Percentiles rank a stretch among this genome's conserved stretches.
These are phyloP conservation scores for Petrocephalus microphthalmus DNA, from an alignment of 2,113 vertebrate genomes.

Conservation along the genomic window DNA sequence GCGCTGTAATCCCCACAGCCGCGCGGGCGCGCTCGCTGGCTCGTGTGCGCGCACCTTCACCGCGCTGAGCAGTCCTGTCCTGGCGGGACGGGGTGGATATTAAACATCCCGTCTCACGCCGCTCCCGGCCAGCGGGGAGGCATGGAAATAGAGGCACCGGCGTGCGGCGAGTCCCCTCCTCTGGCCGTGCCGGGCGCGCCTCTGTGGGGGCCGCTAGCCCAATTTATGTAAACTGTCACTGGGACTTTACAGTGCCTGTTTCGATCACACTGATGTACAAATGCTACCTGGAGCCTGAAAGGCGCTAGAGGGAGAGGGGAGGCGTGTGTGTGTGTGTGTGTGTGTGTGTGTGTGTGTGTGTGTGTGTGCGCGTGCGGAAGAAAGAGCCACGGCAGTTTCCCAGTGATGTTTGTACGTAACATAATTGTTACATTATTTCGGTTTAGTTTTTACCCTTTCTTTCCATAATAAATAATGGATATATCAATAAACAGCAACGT, in stretches of 20 bases:
- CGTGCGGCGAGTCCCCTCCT: conserved; percentile 5
- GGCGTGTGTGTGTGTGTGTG: not conserved
- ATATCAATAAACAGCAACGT: not conserved
- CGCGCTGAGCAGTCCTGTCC: not conserved
- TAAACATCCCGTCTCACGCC: conserved; percentile 14
- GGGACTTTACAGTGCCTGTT: not conserved
- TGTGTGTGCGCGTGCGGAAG: not conserved
- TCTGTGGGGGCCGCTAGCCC: conserved; percentile 18
- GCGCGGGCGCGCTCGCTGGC: too few species aligned
- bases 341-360: not conserved
- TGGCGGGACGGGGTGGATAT: not conserved
- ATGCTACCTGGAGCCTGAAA: conserved; percentile 12
- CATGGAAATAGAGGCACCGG: conserved; percentile 1
- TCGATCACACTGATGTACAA: conserved; percentile 17
- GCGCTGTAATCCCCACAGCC: not conserved
- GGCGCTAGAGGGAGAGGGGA: not conserved
- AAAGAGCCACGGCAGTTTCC: not conserved
- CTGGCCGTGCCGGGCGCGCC: not conserved
- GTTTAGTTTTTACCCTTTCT: not conserved
- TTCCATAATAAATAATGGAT: not conserved
- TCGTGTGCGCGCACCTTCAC: not conserved
- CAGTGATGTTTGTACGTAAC: not conserved
- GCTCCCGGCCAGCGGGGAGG: conserved; percentile 11
- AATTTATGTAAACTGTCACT: conserved; percentile 26
- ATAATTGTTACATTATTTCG: not conserved